Evolutionary conservation across 2,113 vertebrate genomes (phyloP).

Genomic region (Oncorhynchus kisutch): DNA sequence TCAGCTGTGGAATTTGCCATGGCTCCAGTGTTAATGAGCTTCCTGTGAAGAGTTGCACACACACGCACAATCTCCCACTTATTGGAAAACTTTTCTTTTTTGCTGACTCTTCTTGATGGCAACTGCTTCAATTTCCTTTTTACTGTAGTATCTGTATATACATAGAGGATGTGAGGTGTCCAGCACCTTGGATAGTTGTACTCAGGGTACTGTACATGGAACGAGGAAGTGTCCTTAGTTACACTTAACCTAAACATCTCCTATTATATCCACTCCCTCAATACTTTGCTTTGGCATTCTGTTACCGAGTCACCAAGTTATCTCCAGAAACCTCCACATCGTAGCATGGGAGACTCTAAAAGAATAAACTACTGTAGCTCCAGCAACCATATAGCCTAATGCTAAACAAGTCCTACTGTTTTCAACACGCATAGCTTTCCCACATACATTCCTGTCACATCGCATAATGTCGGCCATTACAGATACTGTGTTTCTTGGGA

Average conservation of each 20-base stretch:
- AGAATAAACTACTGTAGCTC: too few species aligned
- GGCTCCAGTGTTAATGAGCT: conserved; percentile 67
- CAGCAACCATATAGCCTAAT: too few species aligned
- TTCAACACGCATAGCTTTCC: neutral
- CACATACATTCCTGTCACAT: neutral
- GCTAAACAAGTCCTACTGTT: too few species aligned
- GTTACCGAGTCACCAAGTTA: too few species aligned
- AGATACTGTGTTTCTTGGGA: neutral
- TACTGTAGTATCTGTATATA: too few species aligned
- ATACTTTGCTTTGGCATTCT: neutral
- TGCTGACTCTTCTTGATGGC: conserved; percentile 30
- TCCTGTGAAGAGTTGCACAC: conserved; percentile 52
- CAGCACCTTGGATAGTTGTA: too few species aligned
- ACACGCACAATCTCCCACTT: conserved; percentile 14
- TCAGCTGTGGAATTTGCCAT: conserved; percentile 63
- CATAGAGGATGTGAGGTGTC: too few species aligned
- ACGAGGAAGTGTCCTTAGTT: too few species aligned
- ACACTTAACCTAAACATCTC: too few species aligned
- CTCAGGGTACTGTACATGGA: too few species aligned
- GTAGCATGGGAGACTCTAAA: too few species aligned
- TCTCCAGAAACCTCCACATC: too few species aligned
- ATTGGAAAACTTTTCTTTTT: conserved; percentile 47
- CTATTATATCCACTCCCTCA: neutral
- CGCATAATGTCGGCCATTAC: neutral
- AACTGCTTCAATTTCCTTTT: neutral